Conservation (phyloP, 2,888 invertebrate genomes). For the Melangyna quadrimaculata region DNA sequence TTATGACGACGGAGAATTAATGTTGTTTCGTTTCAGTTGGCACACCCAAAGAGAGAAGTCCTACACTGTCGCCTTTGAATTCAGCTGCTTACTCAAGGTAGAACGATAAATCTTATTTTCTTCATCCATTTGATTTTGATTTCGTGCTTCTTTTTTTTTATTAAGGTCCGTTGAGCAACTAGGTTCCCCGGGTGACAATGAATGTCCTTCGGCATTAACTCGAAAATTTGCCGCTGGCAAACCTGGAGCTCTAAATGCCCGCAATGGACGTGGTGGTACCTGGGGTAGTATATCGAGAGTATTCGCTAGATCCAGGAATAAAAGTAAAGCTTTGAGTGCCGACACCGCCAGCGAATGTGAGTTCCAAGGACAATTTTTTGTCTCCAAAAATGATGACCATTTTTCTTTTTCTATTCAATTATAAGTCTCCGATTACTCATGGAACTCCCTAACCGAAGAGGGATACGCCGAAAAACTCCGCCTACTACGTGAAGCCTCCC, state of each 20-base stretch:
- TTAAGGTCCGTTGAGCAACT: slow-evolving; percentile 87
- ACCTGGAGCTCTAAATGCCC: slow-evolving; percentile 80
- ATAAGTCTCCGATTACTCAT: slow-evolving; percentile 79
- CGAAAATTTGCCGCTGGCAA: slow-evolving; percentile 79
- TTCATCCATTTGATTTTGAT: slow-evolving; percentile 74
- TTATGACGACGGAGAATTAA: not conserved
- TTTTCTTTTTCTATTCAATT: not conserved
- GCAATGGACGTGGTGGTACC: slow-evolving; percentile 87
- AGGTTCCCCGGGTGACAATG: slow-evolving; percentile 88
- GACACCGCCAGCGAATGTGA: slow-evolving; percentile 84
- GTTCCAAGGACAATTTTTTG: slow-evolving; percentile 53
- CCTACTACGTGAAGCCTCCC: slow-evolving; percentile 89
- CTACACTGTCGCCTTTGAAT: slow-evolving; percentile 91
- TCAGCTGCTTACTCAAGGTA: slow-evolving; percentile 88
- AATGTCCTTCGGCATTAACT: slow-evolving; percentile 83
- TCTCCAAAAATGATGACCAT: not conserved
- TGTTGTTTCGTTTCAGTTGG: slow-evolving; percentile 83
- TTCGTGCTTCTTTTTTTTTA: not conserved
- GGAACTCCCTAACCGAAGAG: slow-evolving; percentile 81
- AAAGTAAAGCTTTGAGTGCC: slow-evolving; percentile 85
- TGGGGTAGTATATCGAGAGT: slow-evolving; percentile 96
- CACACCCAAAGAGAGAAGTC: slow-evolving; percentile 92
- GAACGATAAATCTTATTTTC: not conserved
- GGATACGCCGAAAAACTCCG: slow-evolving; percentile 80
- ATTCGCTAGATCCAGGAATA: slow-evolving; percentile 91